Conservation (phyloP, 2,113 vertebrate species). For the Rynchops niger region DNA sequence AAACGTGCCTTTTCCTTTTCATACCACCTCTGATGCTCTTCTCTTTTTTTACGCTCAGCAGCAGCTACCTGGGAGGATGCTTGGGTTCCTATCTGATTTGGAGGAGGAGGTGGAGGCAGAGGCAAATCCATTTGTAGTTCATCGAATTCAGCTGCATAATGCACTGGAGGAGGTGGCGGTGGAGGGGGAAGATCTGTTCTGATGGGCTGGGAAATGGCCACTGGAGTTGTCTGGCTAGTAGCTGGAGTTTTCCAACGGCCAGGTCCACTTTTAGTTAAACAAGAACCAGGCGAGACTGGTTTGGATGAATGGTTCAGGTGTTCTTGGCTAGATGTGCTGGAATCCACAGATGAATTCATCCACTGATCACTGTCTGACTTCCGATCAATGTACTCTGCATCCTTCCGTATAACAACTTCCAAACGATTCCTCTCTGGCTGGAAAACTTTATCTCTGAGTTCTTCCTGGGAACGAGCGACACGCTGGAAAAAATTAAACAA, state of each 20-base stretch:
- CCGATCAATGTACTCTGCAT: slow-evolving; percentile 71
- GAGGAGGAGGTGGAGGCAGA: slow-evolving; percentile 76
- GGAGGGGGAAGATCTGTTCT: slow-evolving; percentile 91
- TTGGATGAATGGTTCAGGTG: slow-evolving; percentile 90
- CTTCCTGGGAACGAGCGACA: slow-evolving; percentile 89
- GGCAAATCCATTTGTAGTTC: slow-evolving; percentile 80
- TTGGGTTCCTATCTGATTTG: slow-evolving; percentile 60
- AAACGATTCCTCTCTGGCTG: slow-evolving; percentile 77
- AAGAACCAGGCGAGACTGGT: slow-evolving; percentile 79
- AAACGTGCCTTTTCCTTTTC: slow-evolving; percentile 97
- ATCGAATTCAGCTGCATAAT: slow-evolving; percentile 76
- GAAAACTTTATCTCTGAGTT: slow-evolving; percentile 78
- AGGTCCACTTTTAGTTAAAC: slow-evolving; percentile 90
- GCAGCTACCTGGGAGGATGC: slow-evolving; percentile 68
- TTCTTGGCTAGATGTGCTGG: slow-evolving; percentile 93
- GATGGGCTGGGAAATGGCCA: slow-evolving; percentile 77
- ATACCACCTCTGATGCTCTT: slow-evolving; percentile 98
- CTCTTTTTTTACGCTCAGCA: slow-evolving; percentile 89
- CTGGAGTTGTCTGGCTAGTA: slow-evolving; percentile 65
- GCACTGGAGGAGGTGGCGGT: slow-evolving; percentile 85
- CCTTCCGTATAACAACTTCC: slow-evolving; percentile 80
- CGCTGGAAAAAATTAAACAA: slow-evolving; percentile 72
- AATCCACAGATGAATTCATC: slow-evolving; percentile 90
- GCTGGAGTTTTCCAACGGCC: slow-evolving; percentile 97
- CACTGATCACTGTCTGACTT: slow-evolving; percentile 83